Evolutionary conservation across 2,113 vertebrate genomes (phyloP), one percentile per base, ranked within the genome.

Genomic region (Colaptes auratus): DNA sequence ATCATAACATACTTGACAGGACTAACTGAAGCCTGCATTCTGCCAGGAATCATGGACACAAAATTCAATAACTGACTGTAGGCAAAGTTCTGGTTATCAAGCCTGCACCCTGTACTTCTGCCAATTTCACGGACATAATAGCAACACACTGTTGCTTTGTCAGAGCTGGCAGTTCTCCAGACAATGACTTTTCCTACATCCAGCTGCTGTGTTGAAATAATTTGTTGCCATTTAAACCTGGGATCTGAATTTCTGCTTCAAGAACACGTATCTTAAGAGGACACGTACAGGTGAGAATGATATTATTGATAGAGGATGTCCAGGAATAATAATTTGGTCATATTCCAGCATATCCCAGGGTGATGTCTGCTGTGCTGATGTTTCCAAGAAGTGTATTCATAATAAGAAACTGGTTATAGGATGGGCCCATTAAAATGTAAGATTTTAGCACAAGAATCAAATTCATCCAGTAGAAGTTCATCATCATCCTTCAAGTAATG

Each of bases 291-390:
- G 7, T 63, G 20, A 74, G n/a, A 77, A 77, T 60, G 14, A 36
- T 5, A 42, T 31, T 48, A 61, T 7, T 52, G 42, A 35, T 6
- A 65, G 17, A 35, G 9, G 21, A 61, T 24, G 1, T 35, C 71
- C n/a, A 84, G 70, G 4, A 65, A 66, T 31, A 64, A 6, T 6
- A 35, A 11, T 23, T 24, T 5, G 3, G 30, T 15, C 0, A 9
- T 42, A n/a, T 35, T 4, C 70, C 69, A 66, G 6, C 7, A 19
- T 10, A 42, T 24, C 8, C 14, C 52, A 58, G 31, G 4, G 69
- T 21, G 17, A 65, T 4, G 5, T 5, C 24, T 10, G 23, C 7
- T 24, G 1, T 12, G 53, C 0, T 70, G 33, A 25, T 50, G 5
- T 6, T 63, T 18, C 30, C 52, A 61, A 39, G 83, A 72, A 76